A percentile compares a stretch with the other conserved stretches of the same genome.
These are phyloP conservation scores for Subacronicta megacephala DNA, from an alignment of 2,888 invertebrate species.

Conservation along the genomic window DNA sequence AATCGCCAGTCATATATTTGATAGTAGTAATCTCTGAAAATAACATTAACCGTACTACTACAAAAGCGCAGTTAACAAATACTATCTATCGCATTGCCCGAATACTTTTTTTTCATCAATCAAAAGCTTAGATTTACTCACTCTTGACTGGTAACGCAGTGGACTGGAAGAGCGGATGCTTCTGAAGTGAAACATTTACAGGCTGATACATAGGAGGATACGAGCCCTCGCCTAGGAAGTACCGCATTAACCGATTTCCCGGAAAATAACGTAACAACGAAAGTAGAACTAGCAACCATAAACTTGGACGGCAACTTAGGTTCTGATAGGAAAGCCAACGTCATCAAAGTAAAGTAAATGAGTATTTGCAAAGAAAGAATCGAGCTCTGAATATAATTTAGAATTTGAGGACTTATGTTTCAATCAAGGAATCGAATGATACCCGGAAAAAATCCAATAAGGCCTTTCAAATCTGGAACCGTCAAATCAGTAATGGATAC, in stretches of 20 bases:
- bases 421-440: constrained; percentile 38
- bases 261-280: constrained; percentile 20
- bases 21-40: no score
- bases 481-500: constrained; percentile 46
- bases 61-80: no score
- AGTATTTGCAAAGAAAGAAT: constrained; percentile 10
- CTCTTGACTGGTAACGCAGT: not conserved
- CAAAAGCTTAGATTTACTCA: constrained; percentile 2
- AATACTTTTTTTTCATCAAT: not conserved
- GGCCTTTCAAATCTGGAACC: constrained; percentile 26
- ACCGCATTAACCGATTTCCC: constrained; percentile 37
- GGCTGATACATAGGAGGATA: constrained; percentile 15
- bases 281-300: constrained; percentile 23
- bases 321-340: constrained; percentile 7
- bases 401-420: constrained; percentile 26
- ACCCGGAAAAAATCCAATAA: constrained; percentile 39
- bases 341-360: constrained; percentile 17
- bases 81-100: not conserved
- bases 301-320: not conserved
- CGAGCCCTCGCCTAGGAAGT: constrained; percentile 35
- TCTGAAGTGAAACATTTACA: constrained; percentile 15
- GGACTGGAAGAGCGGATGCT: constrained; percentile 14
- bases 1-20: no score
- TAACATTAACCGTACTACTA: no score
- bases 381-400: constrained; percentile 6